phyloP scores from a whole-genome alignment of 2,888 invertebrate genomes.

The Odontocolon sp. region DNA sequence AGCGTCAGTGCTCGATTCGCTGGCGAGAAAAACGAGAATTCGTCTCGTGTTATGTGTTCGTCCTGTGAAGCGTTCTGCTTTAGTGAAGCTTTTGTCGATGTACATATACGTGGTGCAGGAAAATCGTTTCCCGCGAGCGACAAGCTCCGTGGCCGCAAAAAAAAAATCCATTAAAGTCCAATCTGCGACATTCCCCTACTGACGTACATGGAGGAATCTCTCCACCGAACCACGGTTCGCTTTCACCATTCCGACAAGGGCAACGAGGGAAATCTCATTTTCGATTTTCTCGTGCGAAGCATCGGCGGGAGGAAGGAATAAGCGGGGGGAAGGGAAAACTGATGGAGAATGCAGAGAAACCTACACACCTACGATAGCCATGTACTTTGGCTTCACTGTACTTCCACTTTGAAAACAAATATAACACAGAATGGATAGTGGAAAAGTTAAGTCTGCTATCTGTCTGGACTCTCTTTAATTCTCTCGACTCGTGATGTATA shows the following conservation, averaged over 20 bases:
- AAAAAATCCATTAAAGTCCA: slow-evolving; percentile 58
- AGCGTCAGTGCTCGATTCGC: neutral
- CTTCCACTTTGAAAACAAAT: too few species aligned
- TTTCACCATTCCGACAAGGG: slow-evolving; percentile 20
- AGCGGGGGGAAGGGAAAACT: slow-evolving; percentile 5
- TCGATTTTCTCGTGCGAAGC: slow-evolving; percentile 63
- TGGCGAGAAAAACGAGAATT: slow-evolving; percentile 23
- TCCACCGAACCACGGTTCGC: slow-evolving; percentile 5
- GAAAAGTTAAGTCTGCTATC: too few species aligned
- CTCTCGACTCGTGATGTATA: too few species aligned
- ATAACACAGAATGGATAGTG: too few species aligned
- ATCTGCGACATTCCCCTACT: slow-evolving; percentile 48
- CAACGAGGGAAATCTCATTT: slow-evolving; percentile 71
- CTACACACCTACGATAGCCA: neutral
- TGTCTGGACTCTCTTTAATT: too few species aligned
- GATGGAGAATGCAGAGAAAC: neutral
- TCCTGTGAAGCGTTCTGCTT: slow-evolving; percentile 11
- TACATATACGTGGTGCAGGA: slow-evolving; percentile 23
- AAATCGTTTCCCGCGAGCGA: slow-evolving; percentile 44
- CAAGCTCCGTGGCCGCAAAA: slow-evolving; percentile 19
- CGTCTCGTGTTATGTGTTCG: neutral
- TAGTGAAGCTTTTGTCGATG: slow-evolving; percentile 20
- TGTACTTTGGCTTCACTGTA: too few species aligned
- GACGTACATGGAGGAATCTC: slow-evolving; percentile 21
- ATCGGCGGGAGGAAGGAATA: too few species aligned